Evolutionary conservation across 2,797 vertebrate genomes (phyloP).

Genomic region (Sebastes nivosus): DNA sequence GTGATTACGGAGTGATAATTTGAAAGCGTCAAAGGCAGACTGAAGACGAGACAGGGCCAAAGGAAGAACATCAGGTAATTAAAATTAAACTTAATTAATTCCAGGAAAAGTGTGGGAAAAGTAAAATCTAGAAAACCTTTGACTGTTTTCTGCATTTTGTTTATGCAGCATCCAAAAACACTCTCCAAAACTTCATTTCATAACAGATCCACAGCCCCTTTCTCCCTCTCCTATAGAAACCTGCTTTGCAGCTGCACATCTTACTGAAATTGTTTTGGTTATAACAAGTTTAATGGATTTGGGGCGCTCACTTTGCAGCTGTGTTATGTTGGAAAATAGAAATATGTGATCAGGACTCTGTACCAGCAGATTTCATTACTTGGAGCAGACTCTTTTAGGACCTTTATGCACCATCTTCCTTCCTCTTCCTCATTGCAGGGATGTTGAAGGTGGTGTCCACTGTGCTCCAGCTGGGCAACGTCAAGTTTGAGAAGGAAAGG

Average conservation of each 20-base stretch:
- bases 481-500: slow-evolving; percentile 96
- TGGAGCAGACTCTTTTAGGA: neutral
- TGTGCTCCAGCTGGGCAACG: slow-evolving; percentile 94
- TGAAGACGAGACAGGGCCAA: neutral
- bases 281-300: neutral
- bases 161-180: accelerated
- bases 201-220: no score
- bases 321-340: neutral
- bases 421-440: slow-evolving; percentile 71
- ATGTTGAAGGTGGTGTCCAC: slow-evolving; percentile 93
- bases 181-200: no score
- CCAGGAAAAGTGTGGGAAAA: neutral
- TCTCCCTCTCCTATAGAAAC: no score
- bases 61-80: accelerated
- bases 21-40: no score
- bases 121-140: neutral
- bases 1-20: neutral
- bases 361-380: no score
- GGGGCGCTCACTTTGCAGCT: neutral
- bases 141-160: neutral
- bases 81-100: neutral
- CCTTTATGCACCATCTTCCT: neutral
- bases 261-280: neutral
- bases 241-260: neutral
- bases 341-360: no score